Evolutionary conservation across 2,113 vertebrate genomes (phyloP), one percentile per base, ranked within the genome.

Genomic region (Pyrgilauda ruficollis): DNA sequence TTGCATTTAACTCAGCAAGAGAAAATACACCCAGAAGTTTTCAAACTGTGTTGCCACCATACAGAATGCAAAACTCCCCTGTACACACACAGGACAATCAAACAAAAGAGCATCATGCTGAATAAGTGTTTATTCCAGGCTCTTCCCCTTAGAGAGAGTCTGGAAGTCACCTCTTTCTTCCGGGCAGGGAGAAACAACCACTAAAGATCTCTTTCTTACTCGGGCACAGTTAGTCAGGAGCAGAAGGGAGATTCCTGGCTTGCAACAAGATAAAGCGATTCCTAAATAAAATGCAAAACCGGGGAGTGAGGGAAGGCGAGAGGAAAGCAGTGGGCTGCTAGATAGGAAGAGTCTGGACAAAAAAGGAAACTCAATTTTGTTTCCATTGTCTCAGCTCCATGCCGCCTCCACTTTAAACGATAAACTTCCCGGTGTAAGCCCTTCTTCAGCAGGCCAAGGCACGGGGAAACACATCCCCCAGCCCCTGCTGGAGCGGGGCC

Each of bases 111-210:
- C 6, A 7, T 55, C 41, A 5, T 3, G 10, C 33, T n/a, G 41
- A 82, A 19, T 73, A 91, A 15, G 39, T 30, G 39, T 35, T 86
- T 69, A 66, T 79, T 84, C n/a, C 35, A 59, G 55, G 43, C 61
- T 81, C 39, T 86, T 66, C 8, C 21, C 53, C 23, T 31, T 5
- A 23, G 9, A 75, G 14, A 61, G 75, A 82, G 68, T 31, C 64
- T 85, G 81, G 86, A 95, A 97, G 81, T 81, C 91, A 91, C 73
- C 73, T 81, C 64, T 89, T 91, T 72, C 69, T 90, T 47, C 61
- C 53, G 84, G 68, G 67, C 46, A 67, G 56, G 59, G 68, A 84
- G 44, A 67, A 18, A 78, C 30, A 89, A 59, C 41, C 8, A 17
- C 44, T 72, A 58, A 84, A 79, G n/a, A 62, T 23, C 66, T 73